These are phyloP conservation scores for Anhinga anhinga DNA, from an alignment of 2,113 vertebrate genomes.

Conservation along the genomic window DNA sequence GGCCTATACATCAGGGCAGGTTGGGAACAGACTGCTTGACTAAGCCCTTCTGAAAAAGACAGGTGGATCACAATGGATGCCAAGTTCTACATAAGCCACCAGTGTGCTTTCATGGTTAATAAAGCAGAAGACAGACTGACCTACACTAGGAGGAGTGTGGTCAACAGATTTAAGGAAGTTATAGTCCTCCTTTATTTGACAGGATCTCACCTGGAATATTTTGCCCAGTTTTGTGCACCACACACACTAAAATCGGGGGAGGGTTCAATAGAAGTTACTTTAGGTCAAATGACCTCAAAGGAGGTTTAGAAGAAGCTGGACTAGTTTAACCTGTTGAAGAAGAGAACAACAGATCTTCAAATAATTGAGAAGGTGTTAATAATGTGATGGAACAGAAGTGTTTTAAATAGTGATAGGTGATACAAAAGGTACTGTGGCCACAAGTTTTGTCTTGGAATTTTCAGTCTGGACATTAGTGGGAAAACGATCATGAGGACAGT, in stretches of 20 bases:
- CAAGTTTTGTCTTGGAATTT: neutral
- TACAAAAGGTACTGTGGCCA: neutral
- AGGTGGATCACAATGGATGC: neutral
- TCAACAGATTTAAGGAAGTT: neutral
- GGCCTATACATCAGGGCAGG: neutral
- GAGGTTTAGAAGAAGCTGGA: neutral
- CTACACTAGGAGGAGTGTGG: neutral
- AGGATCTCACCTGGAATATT: neutral
- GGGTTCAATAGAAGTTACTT: rapidly evolving
- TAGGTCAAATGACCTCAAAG: neutral
- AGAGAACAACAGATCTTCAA: neutral
- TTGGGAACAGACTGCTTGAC: neutral
- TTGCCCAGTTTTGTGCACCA: neutral
- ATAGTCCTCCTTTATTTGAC: no score
- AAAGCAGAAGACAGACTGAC: neutral
- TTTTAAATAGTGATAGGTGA: neutral
- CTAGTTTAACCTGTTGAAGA: neutral
- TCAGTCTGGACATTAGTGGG: neutral
- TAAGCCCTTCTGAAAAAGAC: neutral
- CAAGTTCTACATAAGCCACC: rapidly evolving
- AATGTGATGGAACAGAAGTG: neutral
- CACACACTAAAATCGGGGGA: rapidly evolving
- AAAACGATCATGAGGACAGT: neutral
- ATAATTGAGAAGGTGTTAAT: neutral
- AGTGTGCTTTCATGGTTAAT: rapidly evolving